Base-by-base conservation (phyloP, 2,888 invertebrate genomes). In the Drosophila birchii region DNA sequence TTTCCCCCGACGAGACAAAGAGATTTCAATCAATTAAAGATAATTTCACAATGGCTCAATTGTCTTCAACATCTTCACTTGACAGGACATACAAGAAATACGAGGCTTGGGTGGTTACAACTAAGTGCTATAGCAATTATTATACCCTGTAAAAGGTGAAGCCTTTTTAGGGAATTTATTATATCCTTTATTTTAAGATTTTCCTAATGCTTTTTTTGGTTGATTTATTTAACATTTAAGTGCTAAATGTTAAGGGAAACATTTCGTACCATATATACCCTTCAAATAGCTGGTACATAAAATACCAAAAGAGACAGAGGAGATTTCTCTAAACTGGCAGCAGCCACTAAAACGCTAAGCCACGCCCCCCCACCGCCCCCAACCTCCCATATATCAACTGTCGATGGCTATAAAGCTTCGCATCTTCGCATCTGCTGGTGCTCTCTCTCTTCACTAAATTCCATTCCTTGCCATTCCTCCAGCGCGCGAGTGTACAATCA, bases 381-480 rank as follows among this genome's bases (percentile, higher is more conserved):
- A 47, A 32, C 61, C 58, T 45, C 67, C 72, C 75, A 80, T 75
- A 82, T 77, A 82, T 83, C 86, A 82, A 66, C 68, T 70, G 82
- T 80, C 82, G 66, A 78, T 78, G 81, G 79, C 71, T 72, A 71
- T 84, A 83, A 74, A 72, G 77, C 81, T 44, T 29, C 61, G 20
- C 44, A 43, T 43, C 23, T 49, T 26, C n/a, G 26, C 58, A 34
- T 47, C 23, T 58, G 44, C 32, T 59, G 45, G 43, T 32, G 45
- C 38, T 47, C 43, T 38, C 58, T 45, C 43, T 43, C 16, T 26
- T 5, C 51, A 53, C 51, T 23, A 53, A 53, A 53, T 53, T 53
- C 51, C 51, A 11, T 20, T 20, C 51, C 16, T 5, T 36, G 49
- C 49, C 55, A 59, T 71, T 71, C 69, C 55, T 14, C 11, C 56